Percentiles rank a stretch among this genome's conserved stretches.
Evolutionary conservation across 2,888 invertebrate species (phyloP).

Genomic region (Tetanocera ferruginea): DNA sequence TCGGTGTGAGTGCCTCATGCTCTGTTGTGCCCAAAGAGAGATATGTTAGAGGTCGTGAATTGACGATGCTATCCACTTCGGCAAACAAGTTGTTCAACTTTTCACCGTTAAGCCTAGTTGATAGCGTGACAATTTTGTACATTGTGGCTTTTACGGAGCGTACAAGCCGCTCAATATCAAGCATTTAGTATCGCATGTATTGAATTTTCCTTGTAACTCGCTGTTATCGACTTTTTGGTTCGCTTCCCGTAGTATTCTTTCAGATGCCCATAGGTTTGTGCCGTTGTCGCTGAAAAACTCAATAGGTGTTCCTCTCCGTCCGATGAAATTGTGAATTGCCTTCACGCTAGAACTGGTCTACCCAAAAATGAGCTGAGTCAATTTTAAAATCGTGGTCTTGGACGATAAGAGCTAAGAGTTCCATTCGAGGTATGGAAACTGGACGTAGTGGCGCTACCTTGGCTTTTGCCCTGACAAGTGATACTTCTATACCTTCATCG

Average conservation of each 20-base stretch:
- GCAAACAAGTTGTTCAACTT: slow-evolving; percentile 34
- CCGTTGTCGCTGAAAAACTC: slow-evolving; percentile 38
- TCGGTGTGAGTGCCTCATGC: slow-evolving; percentile 57
- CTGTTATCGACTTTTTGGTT: slow-evolving; percentile 9
- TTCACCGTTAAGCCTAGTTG: slow-evolving; percentile 24
- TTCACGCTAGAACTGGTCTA: slow-evolving; percentile 26
- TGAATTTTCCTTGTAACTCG: background rate
- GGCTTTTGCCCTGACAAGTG: background rate
- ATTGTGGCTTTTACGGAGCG: slow-evolving; percentile 28
- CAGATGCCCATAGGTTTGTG: slow-evolving; percentile 24
- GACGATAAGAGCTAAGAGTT: background rate
- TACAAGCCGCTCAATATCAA: slow-evolving; percentile 41
- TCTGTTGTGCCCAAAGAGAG: slow-evolving; percentile 46
- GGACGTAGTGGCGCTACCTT: slow-evolving; percentile 9
- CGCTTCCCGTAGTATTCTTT: slow-evolving; percentile 27
- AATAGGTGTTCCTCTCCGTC: background rate
- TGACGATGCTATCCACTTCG: slow-evolving; percentile 43
- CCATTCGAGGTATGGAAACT: background rate
- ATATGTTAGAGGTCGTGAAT: slow-evolving; percentile 44
- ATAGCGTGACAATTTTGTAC: slow-evolving; percentile 32
- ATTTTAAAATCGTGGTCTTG: too few relatives aligned
- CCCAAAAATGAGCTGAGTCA: background rate
- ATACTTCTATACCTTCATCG: too few relatives aligned
- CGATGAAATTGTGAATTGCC: background rate
- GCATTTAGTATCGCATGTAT: slow-evolving; percentile 37